Conservation (phyloP, 2,888 invertebrate species). For the Chironomus riparius region DNA sequence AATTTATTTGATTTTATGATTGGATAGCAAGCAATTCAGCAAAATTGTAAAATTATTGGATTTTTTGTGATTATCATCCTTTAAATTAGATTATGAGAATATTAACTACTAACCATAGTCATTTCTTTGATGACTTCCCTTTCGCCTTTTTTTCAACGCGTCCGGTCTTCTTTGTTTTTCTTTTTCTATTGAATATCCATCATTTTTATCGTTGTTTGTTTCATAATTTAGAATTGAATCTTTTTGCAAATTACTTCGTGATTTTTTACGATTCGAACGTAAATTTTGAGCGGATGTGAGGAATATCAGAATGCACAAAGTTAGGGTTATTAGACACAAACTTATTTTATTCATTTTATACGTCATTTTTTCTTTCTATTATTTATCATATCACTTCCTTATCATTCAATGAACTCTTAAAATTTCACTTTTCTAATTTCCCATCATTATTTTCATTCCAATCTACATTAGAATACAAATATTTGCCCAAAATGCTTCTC, state of each 20-base stretch:
- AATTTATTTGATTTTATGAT: constrained; percentile 25
- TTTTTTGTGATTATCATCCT: background rate
- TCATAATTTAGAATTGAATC: background rate
- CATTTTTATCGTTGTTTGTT: constrained; percentile 4
- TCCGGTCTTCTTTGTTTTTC: background rate
- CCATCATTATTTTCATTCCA: background rate
- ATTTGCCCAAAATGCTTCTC: too few species aligned
- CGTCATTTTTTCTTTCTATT: too few species aligned
- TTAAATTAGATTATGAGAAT: constrained; percentile 22
- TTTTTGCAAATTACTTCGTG: background rate
- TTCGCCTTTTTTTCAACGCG: background rate
- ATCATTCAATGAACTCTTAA: background rate
- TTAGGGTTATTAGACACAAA: background rate
- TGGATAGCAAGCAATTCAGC: background rate
- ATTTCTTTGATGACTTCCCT: constrained; percentile 3
- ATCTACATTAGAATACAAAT: too few species aligned
- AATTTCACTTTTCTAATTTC: background rate
- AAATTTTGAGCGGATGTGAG: background rate
- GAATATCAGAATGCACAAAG: background rate
- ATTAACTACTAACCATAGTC: background rate
- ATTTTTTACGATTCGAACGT: constrained; percentile 20
- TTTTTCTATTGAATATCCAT: constrained; percentile 1
- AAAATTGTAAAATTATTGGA: background rate
- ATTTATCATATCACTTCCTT: background rate
- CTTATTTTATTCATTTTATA: background rate